Evolutionary conservation across 2,888 invertebrate species (phyloP).

Genomic region (Orchesellides sinensis): DNA sequence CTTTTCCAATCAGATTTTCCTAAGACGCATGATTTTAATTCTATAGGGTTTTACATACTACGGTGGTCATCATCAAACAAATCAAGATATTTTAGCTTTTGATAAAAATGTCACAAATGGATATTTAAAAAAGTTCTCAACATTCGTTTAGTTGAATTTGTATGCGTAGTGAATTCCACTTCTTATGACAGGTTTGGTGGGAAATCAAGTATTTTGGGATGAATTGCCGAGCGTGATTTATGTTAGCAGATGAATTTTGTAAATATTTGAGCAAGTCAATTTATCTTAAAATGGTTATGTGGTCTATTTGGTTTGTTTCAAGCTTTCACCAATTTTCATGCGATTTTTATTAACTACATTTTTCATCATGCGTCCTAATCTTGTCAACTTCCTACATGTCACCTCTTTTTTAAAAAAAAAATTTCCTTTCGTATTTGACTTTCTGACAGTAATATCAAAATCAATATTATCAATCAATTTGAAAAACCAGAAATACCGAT

Average conservation of each 20-base stretch:
- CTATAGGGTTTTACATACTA: not conserved
- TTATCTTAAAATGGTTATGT: too few relatives aligned
- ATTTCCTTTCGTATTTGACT: too few relatives aligned
- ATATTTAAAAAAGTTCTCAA: conserved; percentile 28
- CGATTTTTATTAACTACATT: not conserved
- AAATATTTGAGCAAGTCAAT: too few relatives aligned
- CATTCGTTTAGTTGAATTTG: conserved; percentile 14
- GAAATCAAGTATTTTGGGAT: conserved; percentile 26
- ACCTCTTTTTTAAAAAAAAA: conserved; percentile 21
- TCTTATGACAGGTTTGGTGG: conserved; percentile 59
- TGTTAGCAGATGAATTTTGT: conserved; percentile 19
- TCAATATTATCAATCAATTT: conserved; percentile 42
- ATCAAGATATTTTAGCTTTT: conserved; percentile 57
- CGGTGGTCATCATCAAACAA: conserved; percentile 32
- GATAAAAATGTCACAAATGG: conserved; percentile 56
- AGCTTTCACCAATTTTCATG: conserved; percentile 56
- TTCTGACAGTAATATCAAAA: too few relatives aligned
- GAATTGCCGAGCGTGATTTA: conserved; percentile 33
- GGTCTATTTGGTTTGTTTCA: conserved; percentile 13
- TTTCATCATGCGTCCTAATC: conserved; percentile 31
- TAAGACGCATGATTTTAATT: conserved; percentile 14
- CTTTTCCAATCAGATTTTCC: conserved; percentile 49
- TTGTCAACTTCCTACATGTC: not conserved
- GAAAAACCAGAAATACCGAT: not conserved
- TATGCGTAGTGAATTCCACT: conserved; percentile 2